A percentile compares a stretch with the other conserved stretches of the same genome.
Evolutionary conservation across 2,797 vertebrate genomes (phyloP).

Genomic region (Sus cebifrons): DNA sequence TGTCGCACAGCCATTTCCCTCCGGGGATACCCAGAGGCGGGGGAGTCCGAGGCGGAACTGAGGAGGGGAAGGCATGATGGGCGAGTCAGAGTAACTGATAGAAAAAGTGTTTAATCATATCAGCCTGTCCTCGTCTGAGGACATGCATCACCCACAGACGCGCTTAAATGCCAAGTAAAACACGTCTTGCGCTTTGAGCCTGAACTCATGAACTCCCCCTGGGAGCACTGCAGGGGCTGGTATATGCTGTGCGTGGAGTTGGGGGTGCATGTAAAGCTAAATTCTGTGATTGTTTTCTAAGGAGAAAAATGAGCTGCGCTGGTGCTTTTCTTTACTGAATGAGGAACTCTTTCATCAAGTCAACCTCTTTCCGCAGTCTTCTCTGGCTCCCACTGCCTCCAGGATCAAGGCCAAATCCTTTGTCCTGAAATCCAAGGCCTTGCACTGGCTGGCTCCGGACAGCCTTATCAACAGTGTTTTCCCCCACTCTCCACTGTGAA

Average conservation of each 20-base stretch:
- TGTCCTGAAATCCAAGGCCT: slow-evolving; percentile 83
- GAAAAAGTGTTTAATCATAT: slow-evolving; percentile 84
- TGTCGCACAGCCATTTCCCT: slow-evolving; percentile 54
- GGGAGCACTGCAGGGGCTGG: slow-evolving; percentile 83
- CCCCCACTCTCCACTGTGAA: slow-evolving; percentile 13
- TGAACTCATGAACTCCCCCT: slow-evolving; percentile 89
- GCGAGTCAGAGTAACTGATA: slow-evolving; percentile 83
- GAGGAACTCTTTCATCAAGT: slow-evolving; percentile 85
- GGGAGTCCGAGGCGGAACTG: slow-evolving; percentile 39
- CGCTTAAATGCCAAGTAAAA: slow-evolving; percentile 88
- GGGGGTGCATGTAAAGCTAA: slow-evolving; percentile 86
- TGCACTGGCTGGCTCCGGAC: slow-evolving; percentile 74
- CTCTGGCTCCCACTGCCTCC: slow-evolving; percentile 78
- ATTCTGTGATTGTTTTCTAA: slow-evolving; percentile 81
- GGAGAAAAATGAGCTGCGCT: slow-evolving; percentile 82
- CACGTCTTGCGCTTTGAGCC: slow-evolving; percentile 86
- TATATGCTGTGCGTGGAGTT: slow-evolving; percentile 88
- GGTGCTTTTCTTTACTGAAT: slow-evolving; percentile 79
- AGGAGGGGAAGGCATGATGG: slow-evolving; percentile 62
- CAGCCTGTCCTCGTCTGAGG: slow-evolving; percentile 84
- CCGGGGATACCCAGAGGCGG: slow-evolving; percentile 25
- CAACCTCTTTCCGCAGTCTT: slow-evolving; percentile 74
- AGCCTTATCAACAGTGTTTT: slow-evolving; percentile 77
- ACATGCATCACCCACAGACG: slow-evolving; percentile 87
- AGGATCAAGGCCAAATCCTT: slow-evolving; percentile 81